Percentiles rank a stretch among this genome's conserved stretches.
These are phyloP conservation scores for Theristicus caerulescens DNA, from an alignment of 2,113 vertebrate species.

Conservation along the genomic window DNA sequence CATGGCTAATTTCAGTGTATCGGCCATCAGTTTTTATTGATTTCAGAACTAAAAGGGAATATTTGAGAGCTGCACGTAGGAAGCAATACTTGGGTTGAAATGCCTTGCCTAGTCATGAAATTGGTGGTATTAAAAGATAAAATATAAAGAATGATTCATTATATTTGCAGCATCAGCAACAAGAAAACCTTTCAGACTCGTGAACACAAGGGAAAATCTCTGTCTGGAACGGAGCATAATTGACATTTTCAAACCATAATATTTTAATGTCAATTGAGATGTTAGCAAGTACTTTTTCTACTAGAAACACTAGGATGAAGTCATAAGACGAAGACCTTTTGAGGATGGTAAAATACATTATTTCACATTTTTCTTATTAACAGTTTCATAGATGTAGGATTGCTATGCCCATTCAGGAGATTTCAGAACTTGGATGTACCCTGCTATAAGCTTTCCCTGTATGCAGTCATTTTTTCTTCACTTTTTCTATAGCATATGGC, in stretches of 20 bases:
- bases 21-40: not conserved
- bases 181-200: conserved; percentile 18
- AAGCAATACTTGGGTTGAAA: not conserved
- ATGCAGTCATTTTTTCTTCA: not conserved
- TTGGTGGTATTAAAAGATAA: not conserved
- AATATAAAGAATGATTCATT: conserved; percentile 37
- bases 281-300: not conserved
- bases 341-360: not conserved
- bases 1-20: not conserved
- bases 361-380: not conserved
- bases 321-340: not conserved
- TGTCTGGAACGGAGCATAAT: not conserved
- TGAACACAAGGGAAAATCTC: conserved; percentile 21
- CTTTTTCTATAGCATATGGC: not conserved
- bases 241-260: conserved; percentile 31
- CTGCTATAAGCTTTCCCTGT: not conserved
- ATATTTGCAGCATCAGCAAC: conserved; percentile 20
- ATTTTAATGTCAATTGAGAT: not conserved
- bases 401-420: not conserved
- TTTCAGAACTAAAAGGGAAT: not conserved
- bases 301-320: not conserved
- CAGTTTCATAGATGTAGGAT: not conserved
- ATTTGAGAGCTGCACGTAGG: not conserved
- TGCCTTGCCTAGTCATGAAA: not conserved
- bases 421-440: not conserved